Percentiles rank a stretch among this genome's conserved stretches.
Conservation (phyloP, 2,888 invertebrate genomes). For the Diaphora mendica region DNA sequence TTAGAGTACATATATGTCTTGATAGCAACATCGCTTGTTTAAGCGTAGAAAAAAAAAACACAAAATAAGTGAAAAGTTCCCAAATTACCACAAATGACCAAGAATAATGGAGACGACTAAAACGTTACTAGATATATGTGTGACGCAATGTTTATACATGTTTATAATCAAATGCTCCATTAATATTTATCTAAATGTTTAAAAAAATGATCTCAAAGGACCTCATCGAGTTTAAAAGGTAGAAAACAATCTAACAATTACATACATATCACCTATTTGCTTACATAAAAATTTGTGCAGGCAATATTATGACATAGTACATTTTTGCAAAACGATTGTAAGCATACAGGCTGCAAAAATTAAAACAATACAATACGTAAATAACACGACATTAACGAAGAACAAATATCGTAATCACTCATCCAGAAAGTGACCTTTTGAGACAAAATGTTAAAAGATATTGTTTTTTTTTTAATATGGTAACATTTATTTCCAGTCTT, state of each 20-base stretch:
- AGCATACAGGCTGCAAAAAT: background rate
- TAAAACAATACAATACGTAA: background rate
- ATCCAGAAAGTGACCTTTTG: background rate
- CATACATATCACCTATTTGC: slow-evolving; percentile 1
- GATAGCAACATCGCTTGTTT: background rate
- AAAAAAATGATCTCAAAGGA: background rate
- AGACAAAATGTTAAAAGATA: background rate
- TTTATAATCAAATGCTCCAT: background rate
- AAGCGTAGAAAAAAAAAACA: background rate
- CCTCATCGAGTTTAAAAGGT: background rate
- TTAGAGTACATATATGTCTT: background rate
- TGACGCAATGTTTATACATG: background rate
- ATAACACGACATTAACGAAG: background rate
- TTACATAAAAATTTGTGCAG: background rate
- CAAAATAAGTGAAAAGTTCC: background rate
- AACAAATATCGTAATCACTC: background rate
- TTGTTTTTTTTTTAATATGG: background rate
- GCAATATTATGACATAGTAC: background rate
- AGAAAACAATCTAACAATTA: background rate
- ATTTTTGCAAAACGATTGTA: slow-evolving; percentile 5
- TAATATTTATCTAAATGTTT: background rate
- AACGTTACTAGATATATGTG: background rate
- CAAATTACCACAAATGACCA: background rate
- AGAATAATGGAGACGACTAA: background rate
- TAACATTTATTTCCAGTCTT: background rate